Percentiles rank a stretch among this genome's conserved stretches.
These are phyloP conservation scores for Pardalotus punctatus DNA, from an alignment of 2,113 vertebrate genomes.

Conservation along the genomic window DNA sequence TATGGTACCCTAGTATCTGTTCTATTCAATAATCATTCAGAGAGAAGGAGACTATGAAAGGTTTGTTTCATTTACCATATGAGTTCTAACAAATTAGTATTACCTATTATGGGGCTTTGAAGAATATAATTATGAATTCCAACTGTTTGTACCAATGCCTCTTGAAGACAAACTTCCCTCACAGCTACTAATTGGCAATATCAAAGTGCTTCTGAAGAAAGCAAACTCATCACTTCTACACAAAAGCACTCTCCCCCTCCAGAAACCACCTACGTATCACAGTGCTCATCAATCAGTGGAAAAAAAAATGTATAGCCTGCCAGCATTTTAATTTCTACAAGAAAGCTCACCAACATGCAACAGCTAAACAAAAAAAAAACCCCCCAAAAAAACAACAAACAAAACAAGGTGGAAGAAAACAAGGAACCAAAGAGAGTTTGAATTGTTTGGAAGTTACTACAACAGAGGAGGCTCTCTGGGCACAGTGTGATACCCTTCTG, in stretches of 20 bases:
- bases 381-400: background rate
- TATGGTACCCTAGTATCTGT: background rate
- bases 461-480: background rate
- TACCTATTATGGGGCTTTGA: background rate
- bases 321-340: background rate
- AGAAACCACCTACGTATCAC: background rate
- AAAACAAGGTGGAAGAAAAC: background rate
- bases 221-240: background rate
- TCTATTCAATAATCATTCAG: background rate
- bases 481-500: background rate
- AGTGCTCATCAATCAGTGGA: background rate
- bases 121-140: constrained; percentile 29
- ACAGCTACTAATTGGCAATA: constrained; percentile 16
- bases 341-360: background rate
- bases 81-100: background rate
- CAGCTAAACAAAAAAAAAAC: background rate
- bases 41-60: background rate
- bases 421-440: background rate
- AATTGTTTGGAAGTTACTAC: background rate
- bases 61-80: background rate
- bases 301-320: background rate
- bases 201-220: constrained; percentile 30
- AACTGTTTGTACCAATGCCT: background rate
- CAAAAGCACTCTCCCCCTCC: background rate
- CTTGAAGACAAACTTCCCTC: constrained; percentile 13